Evolutionary conservation across 2,113 vertebrate species (phyloP).

Genomic region (Theropithecus gelada): DNA sequence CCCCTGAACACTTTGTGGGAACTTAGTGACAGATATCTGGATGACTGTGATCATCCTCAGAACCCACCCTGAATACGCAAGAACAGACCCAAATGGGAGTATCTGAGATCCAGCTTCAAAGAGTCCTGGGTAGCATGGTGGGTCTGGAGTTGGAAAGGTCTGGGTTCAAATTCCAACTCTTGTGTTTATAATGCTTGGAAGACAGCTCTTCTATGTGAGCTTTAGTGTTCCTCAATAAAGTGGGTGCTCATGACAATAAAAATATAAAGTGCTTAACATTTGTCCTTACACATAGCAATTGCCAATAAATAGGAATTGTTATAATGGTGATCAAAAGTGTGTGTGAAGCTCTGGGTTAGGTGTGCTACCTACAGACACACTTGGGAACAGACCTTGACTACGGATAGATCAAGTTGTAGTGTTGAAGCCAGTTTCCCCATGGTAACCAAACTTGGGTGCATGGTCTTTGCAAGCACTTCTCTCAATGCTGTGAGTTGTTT

Average conservation of each 20-base stretch:
- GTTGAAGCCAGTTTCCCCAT: background rate
- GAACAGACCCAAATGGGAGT: background rate
- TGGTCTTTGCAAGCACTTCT: background rate
- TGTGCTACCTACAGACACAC: background rate
- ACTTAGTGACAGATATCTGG: background rate
- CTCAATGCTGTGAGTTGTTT: background rate
- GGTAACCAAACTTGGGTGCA: background rate
- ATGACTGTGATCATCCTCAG: background rate
- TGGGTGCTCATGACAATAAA: background rate
- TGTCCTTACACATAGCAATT: background rate
- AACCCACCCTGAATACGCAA: background rate
- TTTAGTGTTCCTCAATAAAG: background rate
- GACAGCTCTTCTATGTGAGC: background rate
- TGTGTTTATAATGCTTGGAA: background rate
- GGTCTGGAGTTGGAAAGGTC: background rate
- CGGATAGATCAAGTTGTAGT: fast-evolving
- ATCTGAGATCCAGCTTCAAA: background rate
- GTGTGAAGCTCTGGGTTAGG: too few species aligned
- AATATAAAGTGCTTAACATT: background rate
- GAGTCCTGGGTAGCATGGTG: background rate
- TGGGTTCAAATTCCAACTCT: background rate
- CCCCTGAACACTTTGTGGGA: background rate
- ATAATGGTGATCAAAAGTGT: background rate
- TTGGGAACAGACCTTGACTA: background rate
- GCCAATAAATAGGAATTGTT: background rate